Conservation (phyloP, 2,888 invertebrate genomes). For the Pedicia rivosa region DNA sequence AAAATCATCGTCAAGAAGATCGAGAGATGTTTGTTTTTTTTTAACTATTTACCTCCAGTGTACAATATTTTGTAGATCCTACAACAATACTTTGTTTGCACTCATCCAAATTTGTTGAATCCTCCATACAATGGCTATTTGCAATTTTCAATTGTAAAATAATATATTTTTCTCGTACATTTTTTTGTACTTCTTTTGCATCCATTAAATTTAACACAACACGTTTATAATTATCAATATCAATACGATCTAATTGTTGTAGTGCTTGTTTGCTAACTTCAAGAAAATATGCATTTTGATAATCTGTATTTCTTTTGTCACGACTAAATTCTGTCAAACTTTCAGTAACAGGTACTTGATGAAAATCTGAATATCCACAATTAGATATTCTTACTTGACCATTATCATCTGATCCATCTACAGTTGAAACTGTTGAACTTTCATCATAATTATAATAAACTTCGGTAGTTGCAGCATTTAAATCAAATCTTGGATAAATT, state of each 20-base stretch:
- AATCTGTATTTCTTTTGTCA: too few relatives aligned
- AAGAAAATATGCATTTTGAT: background rate
- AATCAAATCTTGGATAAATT: too few relatives aligned
- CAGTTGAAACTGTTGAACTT: too few relatives aligned
- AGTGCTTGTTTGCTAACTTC: conserved; percentile 21
- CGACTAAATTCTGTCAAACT: too few relatives aligned
- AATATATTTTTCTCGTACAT: conserved; percentile 27
- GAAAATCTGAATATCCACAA: too few relatives aligned
- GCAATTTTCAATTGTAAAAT: conserved; percentile 30
- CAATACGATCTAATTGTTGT: conserved; percentile 32
- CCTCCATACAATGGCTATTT: conserved; percentile 26
- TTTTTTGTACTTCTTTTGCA: conserved; percentile 23
- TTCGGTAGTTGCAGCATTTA: too few relatives aligned
- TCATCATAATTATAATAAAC: too few relatives aligned
- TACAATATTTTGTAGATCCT: background rate
- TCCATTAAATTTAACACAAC: conserved; percentile 32
- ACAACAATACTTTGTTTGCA: conserved; percentile 3
- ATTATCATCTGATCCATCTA: too few relatives aligned
- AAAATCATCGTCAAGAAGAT: too few relatives aligned
- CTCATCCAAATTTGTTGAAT: background rate
- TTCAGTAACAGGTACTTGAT: too few relatives aligned
- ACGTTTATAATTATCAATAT: conserved; percentile 32
- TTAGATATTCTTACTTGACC: too few relatives aligned
- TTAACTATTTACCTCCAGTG: background rate
- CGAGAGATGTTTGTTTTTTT: too few relatives aligned